Evolutionary conservation across 2,888 invertebrate genomes (phyloP).

Genomic region (Ashinkailepas kermadecensis): DNA sequence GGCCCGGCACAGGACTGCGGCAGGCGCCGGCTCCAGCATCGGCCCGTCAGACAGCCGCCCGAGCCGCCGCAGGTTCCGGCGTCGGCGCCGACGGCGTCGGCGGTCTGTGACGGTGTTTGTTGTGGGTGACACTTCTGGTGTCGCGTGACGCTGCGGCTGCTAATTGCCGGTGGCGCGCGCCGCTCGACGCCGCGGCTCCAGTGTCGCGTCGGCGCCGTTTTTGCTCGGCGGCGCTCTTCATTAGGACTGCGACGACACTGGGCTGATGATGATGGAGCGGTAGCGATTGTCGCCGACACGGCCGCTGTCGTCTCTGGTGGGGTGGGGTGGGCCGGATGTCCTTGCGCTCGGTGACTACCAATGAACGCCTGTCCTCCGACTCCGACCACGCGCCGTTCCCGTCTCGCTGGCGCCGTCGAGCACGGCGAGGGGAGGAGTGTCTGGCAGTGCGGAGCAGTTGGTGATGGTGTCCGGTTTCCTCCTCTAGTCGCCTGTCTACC

Average conservation of each 20-base stretch:
- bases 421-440: too few species aligned
- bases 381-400: too few species aligned
- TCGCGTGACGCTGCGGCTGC: neutral
- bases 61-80: neutral
- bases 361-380: too few species aligned
- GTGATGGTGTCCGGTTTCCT: too few species aligned
- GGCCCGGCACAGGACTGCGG: neutral
- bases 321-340: neutral
- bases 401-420: too few species aligned
- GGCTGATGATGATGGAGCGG: conserved; percentile 13
- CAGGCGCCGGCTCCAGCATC: neutral
- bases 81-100: neutral
- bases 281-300: neutral
- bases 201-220: neutral
- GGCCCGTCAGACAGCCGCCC: neutral
- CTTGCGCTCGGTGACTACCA: too few species aligned
- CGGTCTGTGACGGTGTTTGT: neutral
- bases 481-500: too few species aligned
- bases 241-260: conserved; percentile 11
- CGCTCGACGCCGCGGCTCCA: neutral
- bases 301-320: neutral
- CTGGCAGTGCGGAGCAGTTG: too few species aligned
- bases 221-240: conserved; percentile 7
- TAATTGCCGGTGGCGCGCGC: conserved; percentile 17
- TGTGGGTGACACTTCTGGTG: neutral